phyloP scores from a whole-genome alignment of 2,113 vertebrate genomes.

The Lates calcarifer region DNA sequence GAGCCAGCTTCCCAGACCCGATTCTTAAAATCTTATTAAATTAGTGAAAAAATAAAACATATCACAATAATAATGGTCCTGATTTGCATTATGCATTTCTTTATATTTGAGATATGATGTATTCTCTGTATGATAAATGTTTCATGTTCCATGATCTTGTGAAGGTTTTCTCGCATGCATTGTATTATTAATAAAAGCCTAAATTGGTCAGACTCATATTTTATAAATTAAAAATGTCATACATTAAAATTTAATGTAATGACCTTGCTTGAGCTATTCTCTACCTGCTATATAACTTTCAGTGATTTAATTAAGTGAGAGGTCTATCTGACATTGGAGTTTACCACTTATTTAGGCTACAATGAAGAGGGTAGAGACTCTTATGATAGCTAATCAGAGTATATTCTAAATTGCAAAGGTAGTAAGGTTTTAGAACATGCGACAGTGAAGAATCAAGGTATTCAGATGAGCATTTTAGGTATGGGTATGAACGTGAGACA shows the following conservation, averaged over 20 bases:
- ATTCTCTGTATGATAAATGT: not conserved
- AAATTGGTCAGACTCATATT: not conserved
- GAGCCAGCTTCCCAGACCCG: not conserved
- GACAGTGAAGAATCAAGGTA: not conserved
- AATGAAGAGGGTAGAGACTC: not conserved
- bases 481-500: not conserved
- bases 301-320: not conserved
- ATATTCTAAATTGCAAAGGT: not conserved
- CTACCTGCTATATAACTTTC: not conserved
- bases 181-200: constrained; percentile 36
- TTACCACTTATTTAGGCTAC: not conserved
- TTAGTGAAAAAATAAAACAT: not conserved
- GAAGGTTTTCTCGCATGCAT: not conserved
- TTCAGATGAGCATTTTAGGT: constrained; percentile 7
- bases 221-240: constrained; percentile 3
- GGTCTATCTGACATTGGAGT: not conserved
- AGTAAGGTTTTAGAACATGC: not conserved
- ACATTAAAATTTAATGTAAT: not conserved
- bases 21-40: not conserved
- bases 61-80: not conserved
- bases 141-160: constrained; percentile 2
- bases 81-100: not conserved
- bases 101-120: not conserved
- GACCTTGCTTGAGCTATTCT: not conserved
- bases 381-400: not conserved